Evolutionary conservation across 2,113 vertebrate genomes (phyloP), one percentile per base, ranked within the genome.

Genomic region (Glaucidium brasilianum): DNA sequence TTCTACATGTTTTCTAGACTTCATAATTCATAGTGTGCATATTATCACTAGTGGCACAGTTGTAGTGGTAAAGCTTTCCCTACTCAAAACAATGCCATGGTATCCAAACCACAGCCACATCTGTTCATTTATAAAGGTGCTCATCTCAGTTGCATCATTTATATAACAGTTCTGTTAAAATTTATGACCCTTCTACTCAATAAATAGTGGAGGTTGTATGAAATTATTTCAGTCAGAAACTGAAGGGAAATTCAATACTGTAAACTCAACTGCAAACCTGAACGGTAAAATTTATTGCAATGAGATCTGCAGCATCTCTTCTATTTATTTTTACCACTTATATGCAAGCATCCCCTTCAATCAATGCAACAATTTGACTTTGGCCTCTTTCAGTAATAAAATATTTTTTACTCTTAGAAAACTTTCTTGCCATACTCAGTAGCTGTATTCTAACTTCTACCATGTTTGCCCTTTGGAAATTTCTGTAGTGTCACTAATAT

Each of bases 271-370:
- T 90, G 90, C 66, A 94, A 95, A 93, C 45, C 29, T 68, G 75
- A 73, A 93, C 12, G 7, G 63, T 37, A 88, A 88, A 96, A 96
- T 92, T 89, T 94, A 87, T 96, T 94, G 80, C 59, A 93, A 79
- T 56, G 50, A 95, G 45, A 77, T 80, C 37, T 83, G 67, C 55
- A 85, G 88, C 63, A 84, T 45, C 84, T 88, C 62, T 73, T 43
- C 69, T 76, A 56, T 73, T 91, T 84, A 93, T 85, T 96, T 91
- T 69, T 73, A 67, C 32, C 47, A 90, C 16, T 67, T 76, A 67
- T 58, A 49, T 2, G 5, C 45, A 85, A 79, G n/a, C 49, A 74
- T 21, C 12, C 34, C 82, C 59, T 94, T 96, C 78, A 83, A 86
- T 94, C 63, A 90, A 26, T 47, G 37, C 59, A 86, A 76, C 37